phyloP scores from a whole-genome alignment of 2,888 invertebrate species.

The Sesia apiformis region DNA sequence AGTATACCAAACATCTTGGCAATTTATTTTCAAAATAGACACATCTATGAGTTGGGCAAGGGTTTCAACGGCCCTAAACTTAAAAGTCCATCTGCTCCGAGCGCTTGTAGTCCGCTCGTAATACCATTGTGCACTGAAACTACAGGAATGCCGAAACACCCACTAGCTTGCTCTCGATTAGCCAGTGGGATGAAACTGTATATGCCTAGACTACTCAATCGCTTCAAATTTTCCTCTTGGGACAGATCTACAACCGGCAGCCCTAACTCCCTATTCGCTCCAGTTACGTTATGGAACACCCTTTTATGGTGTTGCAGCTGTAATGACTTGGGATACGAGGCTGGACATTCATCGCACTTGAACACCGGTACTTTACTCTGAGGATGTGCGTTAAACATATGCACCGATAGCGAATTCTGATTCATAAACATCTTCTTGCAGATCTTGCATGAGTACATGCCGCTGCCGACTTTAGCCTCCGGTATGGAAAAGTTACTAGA shows the following conservation, averaged over 20 bases:
- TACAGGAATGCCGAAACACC: conserved; percentile 82
- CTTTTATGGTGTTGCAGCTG: conserved; percentile 78
- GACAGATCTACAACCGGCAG: conserved; percentile 83
- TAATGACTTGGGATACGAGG: conserved; percentile 80
- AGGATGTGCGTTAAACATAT: conserved; percentile 56
- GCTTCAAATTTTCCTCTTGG: conserved; percentile 77
- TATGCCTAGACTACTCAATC: conserved; percentile 79
- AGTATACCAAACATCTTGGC: no score
- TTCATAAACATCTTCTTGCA: conserved; percentile 67
- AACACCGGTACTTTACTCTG: conserved; percentile 55
- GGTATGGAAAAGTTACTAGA: conserved; percentile 58
- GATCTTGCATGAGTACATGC: conserved; percentile 52
- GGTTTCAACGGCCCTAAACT: conserved; percentile 82
- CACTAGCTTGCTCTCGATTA: conserved; percentile 75
- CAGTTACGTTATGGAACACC: conserved; percentile 59
- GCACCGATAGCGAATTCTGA: conserved; percentile 44
- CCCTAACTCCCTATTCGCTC: conserved; percentile 76
- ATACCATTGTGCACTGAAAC: conserved; percentile 79
- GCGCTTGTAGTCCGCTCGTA: conserved; percentile 72
- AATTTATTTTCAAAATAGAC: no score
- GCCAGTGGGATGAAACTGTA: conserved; percentile 84
- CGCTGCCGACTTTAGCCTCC: conserved; percentile 54
- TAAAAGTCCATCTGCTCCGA: conserved; percentile 81
- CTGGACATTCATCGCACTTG: conserved; percentile 82
- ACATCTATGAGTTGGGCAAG: conserved; percentile 54